Conservation (phyloP, 2,888 invertebrate genomes). For the Coleophora deauratella region DNA sequence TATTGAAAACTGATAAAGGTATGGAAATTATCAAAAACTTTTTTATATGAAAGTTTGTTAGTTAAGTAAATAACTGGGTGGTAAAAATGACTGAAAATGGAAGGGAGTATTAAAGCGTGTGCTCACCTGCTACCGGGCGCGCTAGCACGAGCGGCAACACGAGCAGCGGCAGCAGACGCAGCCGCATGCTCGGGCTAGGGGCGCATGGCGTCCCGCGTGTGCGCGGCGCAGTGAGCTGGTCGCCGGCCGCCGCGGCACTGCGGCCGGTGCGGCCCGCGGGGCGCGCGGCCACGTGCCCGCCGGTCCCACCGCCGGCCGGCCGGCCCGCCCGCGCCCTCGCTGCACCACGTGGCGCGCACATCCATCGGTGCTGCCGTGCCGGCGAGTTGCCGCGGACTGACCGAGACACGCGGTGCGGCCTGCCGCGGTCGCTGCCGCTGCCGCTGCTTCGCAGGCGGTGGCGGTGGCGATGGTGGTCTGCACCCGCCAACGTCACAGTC, state of each 20-base stretch:
- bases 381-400: slow-evolving; percentile 57
- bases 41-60: too few relatives aligned
- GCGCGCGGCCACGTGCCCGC: slow-evolving; percentile 28
- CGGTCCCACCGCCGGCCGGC: slow-evolving; percentile 28
- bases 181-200: slow-evolving; percentile 66
- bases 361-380: slow-evolving; percentile 44
- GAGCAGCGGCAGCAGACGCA: slow-evolving; percentile 66
- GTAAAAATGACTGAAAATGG: too few relatives aligned
- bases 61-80: too few relatives aligned
- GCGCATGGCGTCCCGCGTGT: slow-evolving; percentile 60
- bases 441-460: too few relatives aligned
- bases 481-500: too few relatives aligned
- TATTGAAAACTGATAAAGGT: slow-evolving; percentile 5
- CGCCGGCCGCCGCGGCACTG: slow-evolving; percentile 44
- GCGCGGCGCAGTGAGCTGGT: slow-evolving; percentile 46
- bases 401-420: slow-evolving; percentile 13
- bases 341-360: slow-evolving; percentile 30
- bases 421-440: not conserved
- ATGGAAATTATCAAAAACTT: not conserved
- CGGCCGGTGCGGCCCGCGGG: slow-evolving; percentile 25
- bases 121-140: slow-evolving; percentile 66
- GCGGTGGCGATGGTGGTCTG: too few relatives aligned
- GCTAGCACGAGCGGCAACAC: slow-evolving; percentile 67
- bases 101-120: not conserved
- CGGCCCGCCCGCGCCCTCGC: slow-evolving; percentile 25